A percentile compares a stretch with the other conserved stretches of the same genome.
phyloP scores from a whole-genome alignment of 2,113 vertebrate species.

The Acanthisitta chloris region DNA sequence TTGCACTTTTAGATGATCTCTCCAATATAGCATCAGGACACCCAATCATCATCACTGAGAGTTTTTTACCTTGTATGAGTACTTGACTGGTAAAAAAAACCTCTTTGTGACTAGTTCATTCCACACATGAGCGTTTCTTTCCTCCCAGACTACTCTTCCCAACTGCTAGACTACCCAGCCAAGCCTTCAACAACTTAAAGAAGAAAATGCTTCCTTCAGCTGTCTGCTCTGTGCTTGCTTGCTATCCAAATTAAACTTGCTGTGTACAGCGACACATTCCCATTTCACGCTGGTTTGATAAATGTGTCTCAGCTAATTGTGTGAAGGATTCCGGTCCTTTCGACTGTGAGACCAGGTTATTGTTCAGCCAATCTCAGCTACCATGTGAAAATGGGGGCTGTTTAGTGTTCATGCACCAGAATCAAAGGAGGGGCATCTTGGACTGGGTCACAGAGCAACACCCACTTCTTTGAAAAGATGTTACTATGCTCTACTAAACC shows the following conservation, averaged over 20 bases:
- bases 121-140: neutral
- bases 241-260: slow-evolving; percentile 37
- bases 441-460: slow-evolving; percentile 75
- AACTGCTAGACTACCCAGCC: neutral
- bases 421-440: slow-evolving; percentile 74
- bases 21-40: neutral
- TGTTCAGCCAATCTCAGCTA: slow-evolving; percentile 73
- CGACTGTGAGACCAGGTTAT: slow-evolving; percentile 73
- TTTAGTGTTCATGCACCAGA: slow-evolving; percentile 66
- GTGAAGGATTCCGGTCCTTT: slow-evolving; percentile 75
- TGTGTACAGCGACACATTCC: slow-evolving; percentile 58
- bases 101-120: neutral
- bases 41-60: neutral
- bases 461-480: slow-evolving; percentile 80
- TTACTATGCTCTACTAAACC: slow-evolving; percentile 82
- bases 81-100: neutral
- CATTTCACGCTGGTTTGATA: slow-evolving; percentile 74
- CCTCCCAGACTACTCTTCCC: neutral
- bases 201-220: slow-evolving; percentile 37
- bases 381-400: slow-evolving; percentile 76
- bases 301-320: slow-evolving; percentile 82
- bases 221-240: slow-evolving; percentile 37
- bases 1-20: neutral
- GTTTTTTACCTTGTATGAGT: neutral
- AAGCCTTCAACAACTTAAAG: neutral